Base-by-base conservation (phyloP, 2,888 invertebrate species). In the Drosophila borealis region DNA sequence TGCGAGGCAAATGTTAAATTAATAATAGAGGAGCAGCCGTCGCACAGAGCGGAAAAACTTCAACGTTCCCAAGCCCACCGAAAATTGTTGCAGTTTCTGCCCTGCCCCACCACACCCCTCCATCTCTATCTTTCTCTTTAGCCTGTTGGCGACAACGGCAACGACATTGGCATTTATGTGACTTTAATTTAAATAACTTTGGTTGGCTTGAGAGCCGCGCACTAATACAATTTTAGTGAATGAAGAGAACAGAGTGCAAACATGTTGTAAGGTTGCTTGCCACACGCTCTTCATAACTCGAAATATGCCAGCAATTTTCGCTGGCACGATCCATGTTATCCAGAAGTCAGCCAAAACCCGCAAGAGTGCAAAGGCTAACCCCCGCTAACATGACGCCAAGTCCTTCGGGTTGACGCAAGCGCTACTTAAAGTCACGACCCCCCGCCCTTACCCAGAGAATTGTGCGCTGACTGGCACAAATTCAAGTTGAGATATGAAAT, bases 181-280 rank as follows among this genome's bases (percentile, higher is more conserved):
- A 74, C 81, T 84, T 80, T 81, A 81, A 84, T 84, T 81, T 81
- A 70, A 84, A 81, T 81, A 78, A 78, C 79, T 81, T 81, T 84
- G 74, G 70, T 65, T 79, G 44, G 54, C 77, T 63, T 67, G 19
- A 41, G 71, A 74, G 78, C 78, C 29, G 49, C 55, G 57, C 76
- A 53, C 76, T 78, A 75, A 70, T 80, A 77, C 57, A 77, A 77
- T 77, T 80, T 80, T 42, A 61, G 60, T 44, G 25, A 68, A 62
- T 63, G 34, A 39, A 55, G 39, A 55, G 39, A 33, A 37, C 19
- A 34, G 39, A 60, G 45, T 29, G 64, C 41, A 29, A 61, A 50
- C 46, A 75, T 70, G 60, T 56, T 76, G 77, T 65, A 56, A 78
- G 74, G 41, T 44, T 72, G 37, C 51, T 75, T 72, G 48, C 37